Evolutionary conservation across 1,140 invertebrate genomes (phyloP).

Genomic region (Sesamia nonagrioides): DNA sequence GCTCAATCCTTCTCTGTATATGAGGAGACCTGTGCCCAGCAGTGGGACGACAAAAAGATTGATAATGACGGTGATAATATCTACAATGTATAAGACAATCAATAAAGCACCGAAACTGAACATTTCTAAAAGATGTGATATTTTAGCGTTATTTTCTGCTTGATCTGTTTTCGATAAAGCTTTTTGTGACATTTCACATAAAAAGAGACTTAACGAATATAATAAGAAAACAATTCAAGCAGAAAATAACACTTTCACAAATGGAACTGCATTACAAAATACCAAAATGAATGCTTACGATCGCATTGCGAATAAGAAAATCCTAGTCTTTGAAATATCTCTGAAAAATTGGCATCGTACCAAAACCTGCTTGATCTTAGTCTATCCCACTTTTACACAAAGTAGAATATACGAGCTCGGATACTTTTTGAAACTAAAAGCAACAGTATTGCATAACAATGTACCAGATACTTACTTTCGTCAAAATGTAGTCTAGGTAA

Average conservation of each 20-base stretch:
- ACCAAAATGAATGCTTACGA: slow-evolving; percentile 8
- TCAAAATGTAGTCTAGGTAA: no score
- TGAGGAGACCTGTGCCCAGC: no score
- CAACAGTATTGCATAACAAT: background rate
- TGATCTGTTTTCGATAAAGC: no score
- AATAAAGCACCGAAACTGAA: no score
- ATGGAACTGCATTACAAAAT: slow-evolving; percentile 6
- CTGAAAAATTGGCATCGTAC: slow-evolving; percentile 3
- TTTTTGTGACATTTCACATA: no score
- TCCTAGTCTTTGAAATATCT: background rate
- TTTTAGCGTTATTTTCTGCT: no score
- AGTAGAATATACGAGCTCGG: background rate
- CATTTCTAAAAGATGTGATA: no score
- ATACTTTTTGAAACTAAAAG: background rate
- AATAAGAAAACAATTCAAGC: background rate
- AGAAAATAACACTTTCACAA: background rate
- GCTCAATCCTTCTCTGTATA: no score
- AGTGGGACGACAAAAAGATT: no score
- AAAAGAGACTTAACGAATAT: background rate
- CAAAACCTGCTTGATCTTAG: slow-evolving; percentile 6
- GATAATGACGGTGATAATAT: no score
- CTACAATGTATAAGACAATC: no score
- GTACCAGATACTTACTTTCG: no score
- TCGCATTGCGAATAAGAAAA: background rate
- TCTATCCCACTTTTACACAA: slow-evolving; percentile 15